phyloP scores from a whole-genome alignment of 2,797 vertebrate species.

The Pogoniulus pusillus region DNA sequence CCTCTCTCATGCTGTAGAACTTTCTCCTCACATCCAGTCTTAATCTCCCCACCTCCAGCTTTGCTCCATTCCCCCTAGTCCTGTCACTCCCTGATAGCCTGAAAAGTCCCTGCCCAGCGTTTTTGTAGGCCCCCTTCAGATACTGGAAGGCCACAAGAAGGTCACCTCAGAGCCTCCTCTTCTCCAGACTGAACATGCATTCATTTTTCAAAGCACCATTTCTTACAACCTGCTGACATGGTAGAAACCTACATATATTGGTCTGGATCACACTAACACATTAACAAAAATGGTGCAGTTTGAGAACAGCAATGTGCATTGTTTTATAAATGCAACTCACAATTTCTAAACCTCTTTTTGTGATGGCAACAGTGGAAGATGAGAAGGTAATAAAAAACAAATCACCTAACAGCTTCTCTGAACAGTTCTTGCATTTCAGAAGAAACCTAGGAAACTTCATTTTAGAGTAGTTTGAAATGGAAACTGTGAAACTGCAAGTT shows the following conservation, averaged over 20 bases:
- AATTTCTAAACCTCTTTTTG: not conserved
- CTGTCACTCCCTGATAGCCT: too few species aligned
- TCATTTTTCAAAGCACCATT: not conserved
- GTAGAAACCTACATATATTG: not conserved
- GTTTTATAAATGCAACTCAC: not conserved
- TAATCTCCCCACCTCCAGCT: too few species aligned
- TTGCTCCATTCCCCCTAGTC: too few species aligned
- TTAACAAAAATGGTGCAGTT: not conserved
- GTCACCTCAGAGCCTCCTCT: too few species aligned
- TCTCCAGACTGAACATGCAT: too few species aligned
- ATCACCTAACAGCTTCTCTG: not conserved
- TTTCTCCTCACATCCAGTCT: too few species aligned
- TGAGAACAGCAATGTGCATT: not conserved
- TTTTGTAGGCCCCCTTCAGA: too few species aligned
- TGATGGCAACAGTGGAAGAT: not conserved
- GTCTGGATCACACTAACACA: not conserved
- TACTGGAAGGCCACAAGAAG: too few species aligned
- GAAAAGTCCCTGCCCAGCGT: too few species aligned
- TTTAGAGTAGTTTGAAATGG: not conserved
- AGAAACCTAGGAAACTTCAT: not conserved
- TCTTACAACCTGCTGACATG: not conserved
- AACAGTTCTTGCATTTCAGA: not conserved
- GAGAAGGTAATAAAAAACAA: not conserved
- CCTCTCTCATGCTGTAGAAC: too few species aligned
- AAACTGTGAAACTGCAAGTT: not conserved